Percentiles rank a stretch among this genome's conserved stretches.
These are phyloP conservation scores for Ptilorrhoa leucosticta DNA, from an alignment of 2,113 vertebrate genomes.

Conservation along the genomic window DNA sequence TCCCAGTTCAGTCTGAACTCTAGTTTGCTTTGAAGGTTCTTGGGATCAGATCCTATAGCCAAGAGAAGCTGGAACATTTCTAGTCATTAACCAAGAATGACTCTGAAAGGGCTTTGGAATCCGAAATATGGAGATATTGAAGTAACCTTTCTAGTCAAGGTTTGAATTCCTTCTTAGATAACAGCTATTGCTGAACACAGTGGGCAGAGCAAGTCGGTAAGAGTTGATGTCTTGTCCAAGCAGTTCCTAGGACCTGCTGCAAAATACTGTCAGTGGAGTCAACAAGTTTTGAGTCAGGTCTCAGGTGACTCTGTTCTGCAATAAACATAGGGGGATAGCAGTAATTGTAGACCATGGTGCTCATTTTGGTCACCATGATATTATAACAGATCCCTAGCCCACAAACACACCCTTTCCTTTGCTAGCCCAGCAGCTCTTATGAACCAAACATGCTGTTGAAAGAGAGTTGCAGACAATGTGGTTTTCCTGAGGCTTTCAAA, in stretches of 20 bases:
- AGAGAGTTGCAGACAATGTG: background rate
- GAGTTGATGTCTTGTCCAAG: background rate
- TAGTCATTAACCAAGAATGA: background rate
- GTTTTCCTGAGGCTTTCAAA: background rate
- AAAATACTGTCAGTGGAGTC: background rate
- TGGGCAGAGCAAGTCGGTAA: background rate
- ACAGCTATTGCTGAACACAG: rapidly evolving
- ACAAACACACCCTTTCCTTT: background rate
- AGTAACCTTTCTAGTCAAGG: background rate
- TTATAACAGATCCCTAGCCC: background rate
- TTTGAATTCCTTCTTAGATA: background rate
- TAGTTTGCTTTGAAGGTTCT: background rate
- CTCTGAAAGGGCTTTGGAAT: background rate
- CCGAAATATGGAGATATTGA: background rate
- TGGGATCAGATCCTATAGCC: background rate
- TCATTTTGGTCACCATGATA: background rate
- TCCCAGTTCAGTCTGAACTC: background rate
- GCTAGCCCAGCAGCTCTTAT: background rate
- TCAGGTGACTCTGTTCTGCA: background rate
- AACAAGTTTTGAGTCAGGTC: background rate
- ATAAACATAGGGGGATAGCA: background rate
- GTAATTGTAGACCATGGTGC: background rate
- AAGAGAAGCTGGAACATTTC: background rate
- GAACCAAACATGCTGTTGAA: background rate
- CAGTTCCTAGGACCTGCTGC: background rate